Percentiles rank a stretch among this genome's conserved stretches.
These are phyloP conservation scores for Petromus typicus DNA, from an alignment of 2,113 vertebrate species.

Conservation along the genomic window DNA sequence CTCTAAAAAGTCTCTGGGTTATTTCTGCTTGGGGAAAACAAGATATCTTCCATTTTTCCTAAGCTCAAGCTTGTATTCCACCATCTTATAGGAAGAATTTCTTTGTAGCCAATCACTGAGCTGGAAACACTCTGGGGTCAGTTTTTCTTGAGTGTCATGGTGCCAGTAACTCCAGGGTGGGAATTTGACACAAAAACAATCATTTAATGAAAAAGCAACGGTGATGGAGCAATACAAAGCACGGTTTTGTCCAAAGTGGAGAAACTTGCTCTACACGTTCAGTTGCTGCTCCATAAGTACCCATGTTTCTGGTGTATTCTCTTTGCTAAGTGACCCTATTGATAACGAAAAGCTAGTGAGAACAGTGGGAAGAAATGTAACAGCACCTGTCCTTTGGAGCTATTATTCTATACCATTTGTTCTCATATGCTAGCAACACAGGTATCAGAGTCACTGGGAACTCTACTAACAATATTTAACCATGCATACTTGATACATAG, in stretches of 20 bases:
- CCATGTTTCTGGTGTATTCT: neutral
- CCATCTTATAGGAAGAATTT: neutral
- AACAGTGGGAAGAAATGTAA: neutral
- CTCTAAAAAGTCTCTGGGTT: neutral
- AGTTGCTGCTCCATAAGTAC: neutral
- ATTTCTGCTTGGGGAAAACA: neutral
- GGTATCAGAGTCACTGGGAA: neutral
- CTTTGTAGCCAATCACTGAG: neutral
- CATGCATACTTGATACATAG: neutral
- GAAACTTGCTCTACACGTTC: neutral
- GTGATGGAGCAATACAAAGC: neutral
- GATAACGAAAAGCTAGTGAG: neutral
- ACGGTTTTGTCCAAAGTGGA: neutral
- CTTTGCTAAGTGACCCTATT: neutral
- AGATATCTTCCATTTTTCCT: neutral
- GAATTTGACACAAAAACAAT: neutral
- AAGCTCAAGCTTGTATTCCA: neutral
- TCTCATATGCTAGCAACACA: neutral
- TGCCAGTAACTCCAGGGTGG: neutral
- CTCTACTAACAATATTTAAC: neutral
- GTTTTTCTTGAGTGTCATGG: neutral
- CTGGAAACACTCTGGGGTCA: neutral
- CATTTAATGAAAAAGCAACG: neutral
- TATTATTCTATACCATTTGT: too few species aligned
- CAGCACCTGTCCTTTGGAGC: neutral